Base-by-base conservation (phyloP, 1,140 invertebrate genomes). In the Ylistrum balloti region DNA sequence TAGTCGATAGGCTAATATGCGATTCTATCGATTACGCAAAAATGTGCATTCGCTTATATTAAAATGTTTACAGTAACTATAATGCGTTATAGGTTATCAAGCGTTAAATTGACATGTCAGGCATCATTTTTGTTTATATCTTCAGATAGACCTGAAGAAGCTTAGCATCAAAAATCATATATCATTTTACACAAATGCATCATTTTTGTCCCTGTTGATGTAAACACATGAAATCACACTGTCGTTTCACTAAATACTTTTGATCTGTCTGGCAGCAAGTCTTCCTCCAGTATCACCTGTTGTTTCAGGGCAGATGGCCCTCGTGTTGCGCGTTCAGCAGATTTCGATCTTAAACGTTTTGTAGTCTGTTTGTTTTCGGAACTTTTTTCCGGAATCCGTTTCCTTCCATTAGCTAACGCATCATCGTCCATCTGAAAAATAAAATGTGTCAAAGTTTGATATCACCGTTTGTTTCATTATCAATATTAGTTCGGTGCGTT, bases 271-370 rank as follows among this genome's bases (percentile, higher is more conserved):
- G 35, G 56, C 33, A 85, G n/a, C 20, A 91, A 28, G 33, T 89
- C 86, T 33, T 91, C 91, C 48, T 90, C 35, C 28, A 74, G 22
- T 11, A 90, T 87, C 33, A 90, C 74, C 33, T 89, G 86, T 34
- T 91, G 91, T 74, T 48, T 74, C 20, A 91, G 45, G 17, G 85
- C 88, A 17, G 87, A 89, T 13, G 91, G 88, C 33, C 91, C 91
- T 33, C 88, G 88, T 33, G 33, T 22, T 17, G 91, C 91, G n/a
- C 91, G 56, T 32, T 91, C 91, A 11, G 88, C 89, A 13, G 91
- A 91, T 41, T 90, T 90, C 15, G 91, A 91, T 41, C 91, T 38
- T 28, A 41, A 38, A 28, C 45, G 85, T 33, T 88, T 90, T 85
- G 89, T 88, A n/a, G 11, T 86, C 28, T 85, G 85, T n/a, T 88